Evolutionary conservation across 2,113 vertebrate genomes (phyloP), one percentile per base, ranked within the genome.

Genomic region (Columba livia): DNA sequence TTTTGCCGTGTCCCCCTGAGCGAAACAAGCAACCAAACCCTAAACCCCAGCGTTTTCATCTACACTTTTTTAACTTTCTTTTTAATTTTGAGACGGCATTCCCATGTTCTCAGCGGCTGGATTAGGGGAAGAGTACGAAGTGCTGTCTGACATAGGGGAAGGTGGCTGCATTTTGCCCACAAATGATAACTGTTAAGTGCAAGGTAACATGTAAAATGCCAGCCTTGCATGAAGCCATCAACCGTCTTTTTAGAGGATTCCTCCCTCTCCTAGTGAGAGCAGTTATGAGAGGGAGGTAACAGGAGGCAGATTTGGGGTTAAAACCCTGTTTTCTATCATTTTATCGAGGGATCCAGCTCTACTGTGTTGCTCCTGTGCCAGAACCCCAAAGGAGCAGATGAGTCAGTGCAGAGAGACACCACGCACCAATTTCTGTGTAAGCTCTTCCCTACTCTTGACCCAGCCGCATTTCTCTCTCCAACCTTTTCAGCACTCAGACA

Each of bases 21-120:
- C 2, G 48, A 54, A 60, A 54, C 26, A 29, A 19, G 44, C 44
- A 47, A 19, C 8, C 44, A 47, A 19, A 47, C 0, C 17, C 38
- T 3, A 29, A n/a, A 8, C 6, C 32, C 3, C 18, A 6, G 24
- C 19, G 0, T 19, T 82, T 53, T 21, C 18, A 1, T 7, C 48
- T 16, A 0, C 1, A 1, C 16, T 2, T 15, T 23, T 42, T 42
- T 16, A 42, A 15, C 15, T 42, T 44, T 44, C 16, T 16, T 16
- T 44, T 44, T 16, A 40, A 40, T n/a, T 31, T 21, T 34, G 19
- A n/a, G 47, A 25, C 28, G 21, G 48, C 31, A 3, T 25, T 60
- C 54, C 72, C n/a, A 0, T 5, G 34, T 16, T 34, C 17, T 8
- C 71, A 15, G 83, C 1, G 10, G 24, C 12, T 17, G 79, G 12